phyloP scores from a whole-genome alignment of 2,888 invertebrate species.

The Nasonia oneida region DNA sequence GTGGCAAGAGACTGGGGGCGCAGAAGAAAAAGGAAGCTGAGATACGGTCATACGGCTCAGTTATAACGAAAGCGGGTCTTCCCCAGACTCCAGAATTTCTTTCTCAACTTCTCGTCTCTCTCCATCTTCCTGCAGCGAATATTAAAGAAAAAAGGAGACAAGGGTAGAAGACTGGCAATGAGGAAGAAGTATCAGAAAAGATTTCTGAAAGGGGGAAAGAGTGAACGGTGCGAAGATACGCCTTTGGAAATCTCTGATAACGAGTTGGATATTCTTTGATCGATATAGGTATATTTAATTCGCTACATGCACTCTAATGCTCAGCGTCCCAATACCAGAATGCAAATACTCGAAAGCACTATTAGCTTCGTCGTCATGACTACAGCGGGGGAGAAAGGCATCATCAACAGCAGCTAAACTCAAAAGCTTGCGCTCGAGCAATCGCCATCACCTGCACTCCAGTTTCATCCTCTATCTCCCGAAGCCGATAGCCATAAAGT shows the following conservation, averaged over 20 bases:
- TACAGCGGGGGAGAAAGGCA: background rate
- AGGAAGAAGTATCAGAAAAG: constrained; percentile 8
- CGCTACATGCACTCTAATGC: background rate
- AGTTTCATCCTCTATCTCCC: background rate
- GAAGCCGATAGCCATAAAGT: constrained; percentile 53
- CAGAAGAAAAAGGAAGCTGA: background rate
- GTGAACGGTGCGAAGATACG: background rate
- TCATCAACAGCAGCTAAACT: background rate
- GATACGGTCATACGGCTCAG: constrained; percentile 41
- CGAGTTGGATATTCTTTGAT: background rate
- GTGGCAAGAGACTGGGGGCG: background rate
- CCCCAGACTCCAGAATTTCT: constrained; percentile 32
- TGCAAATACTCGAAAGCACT: background rate
- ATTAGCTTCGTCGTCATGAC: background rate
- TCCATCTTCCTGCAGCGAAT: constrained; percentile 21
- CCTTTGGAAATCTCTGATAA: background rate
- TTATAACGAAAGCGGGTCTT: constrained; percentile 36
- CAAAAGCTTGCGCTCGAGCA: background rate
- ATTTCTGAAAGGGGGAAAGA: constrained; percentile 43
- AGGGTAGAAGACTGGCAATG: background rate
- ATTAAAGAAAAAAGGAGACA: constrained; percentile 42
- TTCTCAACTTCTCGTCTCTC: constrained; percentile 18
- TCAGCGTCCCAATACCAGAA: background rate
- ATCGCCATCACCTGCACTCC: background rate
- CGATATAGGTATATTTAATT: background rate